A percentile compares a stretch with the other conserved stretches of the same genome.
These are phyloP conservation scores for Terebella lapidaria DNA, from an alignment of 2,888 invertebrate genomes.

Conservation along the genomic window DNA sequence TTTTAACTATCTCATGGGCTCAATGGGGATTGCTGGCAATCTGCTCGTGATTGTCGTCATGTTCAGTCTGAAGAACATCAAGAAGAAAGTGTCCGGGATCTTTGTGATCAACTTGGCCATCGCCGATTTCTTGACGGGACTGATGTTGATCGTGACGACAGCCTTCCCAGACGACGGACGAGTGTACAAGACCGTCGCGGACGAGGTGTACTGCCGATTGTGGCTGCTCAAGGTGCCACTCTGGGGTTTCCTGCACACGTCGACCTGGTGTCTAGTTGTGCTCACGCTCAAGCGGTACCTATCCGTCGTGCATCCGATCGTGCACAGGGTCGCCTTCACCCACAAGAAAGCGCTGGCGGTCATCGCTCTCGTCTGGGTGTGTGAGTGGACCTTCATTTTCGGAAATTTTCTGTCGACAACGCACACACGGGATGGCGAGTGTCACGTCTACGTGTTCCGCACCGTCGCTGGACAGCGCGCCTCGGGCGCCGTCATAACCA, in stretches of 20 bases:
- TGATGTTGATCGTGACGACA: slow-evolving; percentile 13
- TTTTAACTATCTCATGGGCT: slow-evolving; percentile 9
- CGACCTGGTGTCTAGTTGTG: slow-evolving; percentile 18
- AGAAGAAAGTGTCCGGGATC: slow-evolving; percentile 12
- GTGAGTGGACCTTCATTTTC: slow-evolving; percentile 12
- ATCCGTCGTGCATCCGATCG: slow-evolving; percentile 22
- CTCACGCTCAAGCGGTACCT: slow-evolving; percentile 21
- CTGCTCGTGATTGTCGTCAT: slow-evolving; percentile 19
- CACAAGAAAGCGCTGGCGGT: slow-evolving; percentile 2
- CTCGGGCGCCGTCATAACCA: slow-evolving; percentile 11
- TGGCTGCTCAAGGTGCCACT: slow-evolving; percentile 20
- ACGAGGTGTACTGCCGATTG: slow-evolving; percentile 14
- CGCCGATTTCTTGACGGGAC: slow-evolving; percentile 14
- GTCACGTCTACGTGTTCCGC: slow-evolving; percentile 16
- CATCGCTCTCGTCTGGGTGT: slow-evolving; percentile 8
- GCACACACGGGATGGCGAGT: slow-evolving; percentile 12
- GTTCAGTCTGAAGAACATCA: slow-evolving; percentile 7
- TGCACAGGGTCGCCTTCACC: slow-evolving; percentile 18
- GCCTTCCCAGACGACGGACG: slow-evolving; percentile 5
- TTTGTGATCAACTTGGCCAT: slow-evolving; percentile 18
- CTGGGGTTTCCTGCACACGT: slow-evolving; percentile 20
- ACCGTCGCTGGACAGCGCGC: slow-evolving; percentile 3
- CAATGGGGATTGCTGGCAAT: slow-evolving; percentile 19
- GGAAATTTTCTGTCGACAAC: slow-evolving; percentile 8
- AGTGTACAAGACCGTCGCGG: background rate